phyloP scores from a whole-genome alignment of 2,797 vertebrate genomes.

The Acanthis flammea region DNA sequence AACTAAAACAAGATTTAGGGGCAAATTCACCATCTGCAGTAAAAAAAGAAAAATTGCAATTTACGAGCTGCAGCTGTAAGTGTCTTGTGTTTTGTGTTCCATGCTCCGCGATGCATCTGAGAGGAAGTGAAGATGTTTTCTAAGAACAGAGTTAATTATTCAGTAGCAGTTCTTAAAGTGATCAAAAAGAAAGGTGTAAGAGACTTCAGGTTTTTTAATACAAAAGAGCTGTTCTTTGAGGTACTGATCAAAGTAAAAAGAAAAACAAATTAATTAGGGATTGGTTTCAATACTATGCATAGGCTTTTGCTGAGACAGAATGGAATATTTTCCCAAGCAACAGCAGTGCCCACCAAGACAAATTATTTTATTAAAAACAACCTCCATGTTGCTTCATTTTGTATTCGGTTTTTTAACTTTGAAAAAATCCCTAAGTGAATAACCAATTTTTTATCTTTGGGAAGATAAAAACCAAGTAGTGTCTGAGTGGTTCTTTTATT shows the following conservation, averaged over 20 bases:
- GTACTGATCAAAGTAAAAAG: background rate
- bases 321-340: background rate
- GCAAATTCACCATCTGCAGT: background rate
- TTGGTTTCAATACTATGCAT: background rate
- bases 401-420: background rate
- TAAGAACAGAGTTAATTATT: conserved; percentile 8
- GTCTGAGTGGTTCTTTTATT: background rate
- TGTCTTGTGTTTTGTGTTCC: background rate
- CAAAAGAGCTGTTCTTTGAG: background rate
- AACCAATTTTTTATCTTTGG: background rate
- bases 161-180: background rate
- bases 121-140: background rate
- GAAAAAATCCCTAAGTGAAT: background rate
- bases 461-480: background rate
- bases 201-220: background rate
- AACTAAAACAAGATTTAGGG: background rate
- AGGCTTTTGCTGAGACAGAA: background rate
- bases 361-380: background rate
- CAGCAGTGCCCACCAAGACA: background rate
- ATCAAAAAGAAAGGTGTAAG: conserved; percentile 13
- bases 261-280: background rate
- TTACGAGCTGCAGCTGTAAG: background rate
- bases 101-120: background rate
- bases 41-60: background rate
- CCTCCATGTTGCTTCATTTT: background rate